Evolutionary conservation across 2,113 vertebrate genomes (phyloP).

Genomic region (Passer domesticus): DNA sequence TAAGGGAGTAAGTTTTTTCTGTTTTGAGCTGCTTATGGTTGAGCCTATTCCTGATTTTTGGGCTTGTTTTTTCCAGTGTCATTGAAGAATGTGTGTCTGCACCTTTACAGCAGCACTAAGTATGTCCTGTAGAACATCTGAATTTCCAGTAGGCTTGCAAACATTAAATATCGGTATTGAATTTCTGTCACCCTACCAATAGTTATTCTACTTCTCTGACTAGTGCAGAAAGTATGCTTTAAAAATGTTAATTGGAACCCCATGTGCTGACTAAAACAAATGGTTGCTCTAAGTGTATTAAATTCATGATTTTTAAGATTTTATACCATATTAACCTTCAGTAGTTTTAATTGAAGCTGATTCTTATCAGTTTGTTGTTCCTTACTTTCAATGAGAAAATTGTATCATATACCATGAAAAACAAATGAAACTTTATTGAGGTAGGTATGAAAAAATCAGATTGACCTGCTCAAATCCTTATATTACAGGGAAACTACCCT

Average conservation of each 20-base stretch:
- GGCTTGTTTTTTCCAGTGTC: background rate
- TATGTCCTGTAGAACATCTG: background rate
- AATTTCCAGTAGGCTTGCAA: background rate
- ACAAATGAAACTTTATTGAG: background rate
- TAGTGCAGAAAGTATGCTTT: background rate
- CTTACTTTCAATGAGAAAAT: constrained; percentile 17
- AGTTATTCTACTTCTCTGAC: background rate
- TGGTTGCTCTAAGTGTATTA: background rate
- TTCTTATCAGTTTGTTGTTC: constrained; percentile 10
- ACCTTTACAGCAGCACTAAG: background rate
- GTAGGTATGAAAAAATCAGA: background rate
- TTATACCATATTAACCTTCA: background rate
- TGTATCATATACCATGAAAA: background rate
- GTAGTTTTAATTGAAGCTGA: constrained; percentile 24
- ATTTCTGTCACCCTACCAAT: background rate
- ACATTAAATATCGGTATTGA: background rate
- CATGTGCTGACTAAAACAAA: constrained; percentile 16
- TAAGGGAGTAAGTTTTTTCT: background rate
- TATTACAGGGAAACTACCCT: background rate
- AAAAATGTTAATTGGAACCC: constrained; percentile 17
- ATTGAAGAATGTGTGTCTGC: background rate
- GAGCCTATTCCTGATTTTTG: background rate
- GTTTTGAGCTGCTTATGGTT: background rate
- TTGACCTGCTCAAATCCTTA: background rate
- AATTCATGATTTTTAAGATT: background rate